Evolutionary conservation across 1,140 invertebrate genomes (phyloP).

Genomic region (Hyposmocoma kahamanoa): DNA sequence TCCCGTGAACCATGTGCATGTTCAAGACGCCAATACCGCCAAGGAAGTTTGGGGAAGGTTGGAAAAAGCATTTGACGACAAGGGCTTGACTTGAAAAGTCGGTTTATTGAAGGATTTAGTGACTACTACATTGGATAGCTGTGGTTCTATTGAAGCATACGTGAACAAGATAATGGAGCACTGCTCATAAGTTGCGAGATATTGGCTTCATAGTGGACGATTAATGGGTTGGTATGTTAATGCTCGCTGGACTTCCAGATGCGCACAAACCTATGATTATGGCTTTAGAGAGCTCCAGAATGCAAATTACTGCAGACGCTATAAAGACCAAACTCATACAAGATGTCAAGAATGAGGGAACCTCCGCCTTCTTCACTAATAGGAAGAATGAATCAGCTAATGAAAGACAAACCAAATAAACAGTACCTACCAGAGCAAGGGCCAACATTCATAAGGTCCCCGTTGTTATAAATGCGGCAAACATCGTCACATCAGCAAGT

Average conservation of each 20-base stretch:
- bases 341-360: background rate
- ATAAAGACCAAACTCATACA: background rate
- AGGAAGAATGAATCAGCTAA: background rate
- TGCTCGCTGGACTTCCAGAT: background rate
- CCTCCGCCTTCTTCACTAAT: background rate
- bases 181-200: background rate
- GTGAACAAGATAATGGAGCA: background rate
- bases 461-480: background rate
- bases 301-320: background rate
- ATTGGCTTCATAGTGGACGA: constrained; percentile 2
- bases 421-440: background rate
- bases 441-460: background rate
- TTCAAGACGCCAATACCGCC: background rate
- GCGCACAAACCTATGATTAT: background rate
- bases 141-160: background rate
- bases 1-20: background rate
- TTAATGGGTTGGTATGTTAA: background rate
- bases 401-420: background rate
- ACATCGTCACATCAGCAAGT: background rate
- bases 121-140: background rate
- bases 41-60: constrained; percentile 38
- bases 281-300: background rate
- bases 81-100: background rate
- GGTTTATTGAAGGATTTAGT: constrained; percentile 1
- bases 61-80: background rate